Evolutionary conservation across 2,888 invertebrate genomes (phyloP), one percentile per base, ranked within the genome.

Genomic region (Leptura quadrifasciata): DNA sequence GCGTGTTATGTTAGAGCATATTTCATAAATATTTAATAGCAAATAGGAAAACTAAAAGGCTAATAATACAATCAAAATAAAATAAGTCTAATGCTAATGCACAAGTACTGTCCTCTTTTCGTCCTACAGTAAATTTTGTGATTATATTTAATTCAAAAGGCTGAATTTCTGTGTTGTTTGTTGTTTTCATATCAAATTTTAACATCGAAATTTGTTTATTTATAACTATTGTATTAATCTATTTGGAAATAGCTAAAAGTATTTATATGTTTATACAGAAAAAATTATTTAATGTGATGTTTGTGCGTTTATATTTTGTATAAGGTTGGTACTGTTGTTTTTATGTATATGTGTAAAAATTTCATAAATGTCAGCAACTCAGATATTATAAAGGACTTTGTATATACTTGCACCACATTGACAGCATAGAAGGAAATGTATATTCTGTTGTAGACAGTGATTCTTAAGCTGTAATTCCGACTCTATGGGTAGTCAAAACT

Each of bases 131-230:
- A 21, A 71, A 61, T 71, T 70, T 71, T 71, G 71, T 71, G 71
- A 71, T 72, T 20, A n/a, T 55, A 57, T 18, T 67, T 24, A 64
- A 64, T 52, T 24, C 60, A 57, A 57, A 73, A 73, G 73, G 73
- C 73, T 73, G 73, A 73, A 52, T 64, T 57, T 73, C 39, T 73
- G 58, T 73, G 73, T 61, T 73, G 61, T 21, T 24, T 65, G 73
- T 73, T 73, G 65, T 73, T 73, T 73, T 73, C 61, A 47, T 65
- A 71, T 61, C 27, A 60, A 69, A 69, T 69, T 39, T 65, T 69
- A 35, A 21, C 69, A 71, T 61, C 39, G 61, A 61, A 24, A 58
- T 69, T 61, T 61, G 60, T 52, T 71, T 60, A 71, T 18, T 39
- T 20, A 31, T 31, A n/a, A 60, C n/a, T 0, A 57, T 9, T 18